Conservation (phyloP, 1,140 invertebrate species). For the Ceratoteleas bidentatus region DNA sequence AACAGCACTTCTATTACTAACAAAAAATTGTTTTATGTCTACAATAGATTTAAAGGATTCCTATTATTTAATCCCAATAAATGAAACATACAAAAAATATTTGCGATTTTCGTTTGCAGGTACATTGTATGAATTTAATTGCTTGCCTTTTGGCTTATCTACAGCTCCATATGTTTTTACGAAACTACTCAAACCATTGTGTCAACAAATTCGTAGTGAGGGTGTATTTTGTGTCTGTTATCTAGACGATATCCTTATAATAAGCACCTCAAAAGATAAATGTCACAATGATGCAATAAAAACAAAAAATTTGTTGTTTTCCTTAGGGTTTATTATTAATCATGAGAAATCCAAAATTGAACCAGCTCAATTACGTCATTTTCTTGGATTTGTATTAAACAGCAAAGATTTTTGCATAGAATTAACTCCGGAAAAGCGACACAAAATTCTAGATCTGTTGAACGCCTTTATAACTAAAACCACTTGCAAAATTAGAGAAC, state of each 20-base stretch:
- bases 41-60: constrained; percentile 37
- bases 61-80: constrained; percentile 31
- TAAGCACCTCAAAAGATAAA: background rate
- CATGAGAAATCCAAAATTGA: constrained; percentile 8
- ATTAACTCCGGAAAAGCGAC: constrained; percentile 29
- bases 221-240: constrained; percentile 34
- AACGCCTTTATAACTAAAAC: constrained; percentile 10
- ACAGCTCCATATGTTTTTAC: constrained; percentile 38
- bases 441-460: constrained; percentile 2
- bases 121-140: constrained; percentile 35
- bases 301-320: constrained; percentile 22
- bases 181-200: constrained; percentile 41
- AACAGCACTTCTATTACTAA: constrained; percentile 7
- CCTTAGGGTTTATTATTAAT: constrained; percentile 38
- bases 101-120: constrained; percentile 21
- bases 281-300: constrained; percentile 12
- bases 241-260: constrained; percentile 32
- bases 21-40: constrained; percentile 11
- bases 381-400: constrained; percentile 43
- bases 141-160: constrained; percentile 37
- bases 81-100: constrained; percentile 16
- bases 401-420: constrained; percentile 7
- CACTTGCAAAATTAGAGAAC: constrained; percentile 23
- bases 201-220: constrained; percentile 9
- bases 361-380: constrained; percentile 15